A percentile compares a stretch with the other conserved stretches of the same genome.
Conservation (phyloP, 2,888 invertebrate species). For the Nematopogon swammerdamellus region DNA sequence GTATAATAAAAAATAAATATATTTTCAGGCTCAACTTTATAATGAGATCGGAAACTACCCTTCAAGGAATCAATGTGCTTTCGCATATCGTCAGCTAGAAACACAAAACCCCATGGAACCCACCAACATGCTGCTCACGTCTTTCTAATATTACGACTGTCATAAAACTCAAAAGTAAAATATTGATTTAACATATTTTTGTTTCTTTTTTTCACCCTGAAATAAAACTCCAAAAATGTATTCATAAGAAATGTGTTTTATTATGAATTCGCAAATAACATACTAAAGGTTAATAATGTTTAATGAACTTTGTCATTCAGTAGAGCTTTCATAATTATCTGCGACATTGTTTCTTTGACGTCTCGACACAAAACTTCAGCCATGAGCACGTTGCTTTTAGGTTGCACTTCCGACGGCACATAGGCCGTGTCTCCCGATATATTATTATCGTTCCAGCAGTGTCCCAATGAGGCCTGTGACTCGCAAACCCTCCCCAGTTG, state of each 20-base stretch:
- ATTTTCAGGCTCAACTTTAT: conserved; percentile 66
- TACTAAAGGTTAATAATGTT: too few species aligned
- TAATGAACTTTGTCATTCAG: conserved; percentile 65
- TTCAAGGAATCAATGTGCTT: conserved; percentile 78
- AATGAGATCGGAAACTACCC: conserved; percentile 67
- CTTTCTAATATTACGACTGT: conserved; percentile 31
- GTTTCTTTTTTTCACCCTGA: too few species aligned
- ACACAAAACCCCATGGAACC: conserved; percentile 65
- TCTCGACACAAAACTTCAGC: conserved; percentile 48
- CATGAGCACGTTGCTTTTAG: conserved; percentile 42
- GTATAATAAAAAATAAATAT: too few species aligned
- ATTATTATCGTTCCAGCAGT: conserved; percentile 48
- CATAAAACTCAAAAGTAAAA: neutral
- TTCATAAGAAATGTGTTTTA: too few species aligned
- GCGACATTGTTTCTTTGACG: conserved; percentile 54
- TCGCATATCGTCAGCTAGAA: conserved; percentile 75
- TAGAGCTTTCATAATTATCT: conserved; percentile 62
- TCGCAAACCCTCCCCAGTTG: conserved; percentile 83
- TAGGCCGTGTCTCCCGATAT: conserved; percentile 48
- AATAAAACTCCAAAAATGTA: too few species aligned
- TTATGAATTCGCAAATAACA: too few species aligned
- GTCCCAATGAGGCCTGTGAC: conserved; percentile 77
- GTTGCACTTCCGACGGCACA: conserved; percentile 37
- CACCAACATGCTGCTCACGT: conserved; percentile 48
- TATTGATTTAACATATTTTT: neutral